Base-by-base conservation (phyloP, 2,888 invertebrate genomes). In the Cosmia pyralina region DNA sequence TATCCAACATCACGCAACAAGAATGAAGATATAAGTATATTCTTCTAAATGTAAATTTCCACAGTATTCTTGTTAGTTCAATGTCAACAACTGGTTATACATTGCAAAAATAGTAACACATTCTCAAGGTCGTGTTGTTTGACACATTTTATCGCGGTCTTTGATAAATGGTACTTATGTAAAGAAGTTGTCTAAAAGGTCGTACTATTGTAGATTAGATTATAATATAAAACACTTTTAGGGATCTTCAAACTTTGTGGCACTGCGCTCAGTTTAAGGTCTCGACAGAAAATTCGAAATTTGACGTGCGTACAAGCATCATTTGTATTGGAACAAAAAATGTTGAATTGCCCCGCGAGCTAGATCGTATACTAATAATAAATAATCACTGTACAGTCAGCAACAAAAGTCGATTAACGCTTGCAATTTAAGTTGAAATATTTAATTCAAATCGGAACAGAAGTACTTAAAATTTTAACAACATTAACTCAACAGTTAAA, bases 81-180 rank as follows among this genome's bases (percentile, higher is more conserved):
- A 81, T 83, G 81, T 57, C 70, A 69, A 65, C 57, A 46, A 59
- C 73, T 83, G 0, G 59, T 72, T 58, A 11, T 22, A 64, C 50
- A 28, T 59, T 59, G 71, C 80, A 19, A 71, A 74, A 71, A 83
- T 79, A 75, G 75, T 74, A 53, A 41, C 64, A 44, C 28, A 53
- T 50, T 28, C 17, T 53, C 80, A 75, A 81, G 80, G 83, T 19
- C 52, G 41, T 8, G 52, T 7, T 53, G 55, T 66, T 75, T 79
- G 75, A 69, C 80, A 75, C 48, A 69, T 71, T 83, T 79, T 79
- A 79, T 83, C 80, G 63, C 66, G 46, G 15, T 62, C 15, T 64
- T n/a, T 71, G 79, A 81, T 70, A 79, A 70, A 65, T 67, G 55
- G 50, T 63, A n/a, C n/a, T n/a, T n/a, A 41, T 63, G 69, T 58